A percentile compares a stretch with the other conserved stretches of the same genome.
phyloP scores from a whole-genome alignment of 2,888 invertebrate genomes.

The Gerosis bhagava region DNA sequence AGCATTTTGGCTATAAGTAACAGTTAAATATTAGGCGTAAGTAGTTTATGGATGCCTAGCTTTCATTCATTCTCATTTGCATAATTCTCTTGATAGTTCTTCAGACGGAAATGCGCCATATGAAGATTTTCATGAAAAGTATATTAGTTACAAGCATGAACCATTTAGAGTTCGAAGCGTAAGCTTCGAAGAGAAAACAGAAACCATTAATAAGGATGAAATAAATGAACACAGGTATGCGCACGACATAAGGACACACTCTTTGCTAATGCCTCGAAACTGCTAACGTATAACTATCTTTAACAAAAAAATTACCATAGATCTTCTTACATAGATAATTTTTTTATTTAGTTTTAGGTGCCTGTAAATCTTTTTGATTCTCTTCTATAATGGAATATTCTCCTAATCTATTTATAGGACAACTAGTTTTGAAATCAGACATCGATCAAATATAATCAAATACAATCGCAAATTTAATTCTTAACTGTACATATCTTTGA shows the following conservation, averaged over 20 bases:
- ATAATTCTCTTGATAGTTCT: constrained; percentile 79
- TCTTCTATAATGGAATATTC: too few species aligned
- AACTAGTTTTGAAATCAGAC: too few species aligned
- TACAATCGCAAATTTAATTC: too few species aligned
- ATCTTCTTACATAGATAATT: too few species aligned
- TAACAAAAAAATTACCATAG: too few species aligned
- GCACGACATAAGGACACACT: constrained; percentile 16
- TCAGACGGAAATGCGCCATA: constrained; percentile 82
- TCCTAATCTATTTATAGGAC: too few species aligned
- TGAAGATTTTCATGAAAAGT: constrained; percentile 92
- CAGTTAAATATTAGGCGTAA: too few species aligned
- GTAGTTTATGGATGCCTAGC: constrained; percentile 43
- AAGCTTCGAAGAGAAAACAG: constrained; percentile 85
- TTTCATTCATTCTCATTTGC: constrained; percentile 65
- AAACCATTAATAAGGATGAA: constrained; percentile 61
- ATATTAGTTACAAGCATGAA: constrained; percentile 87
- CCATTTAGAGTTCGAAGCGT: constrained; percentile 89
- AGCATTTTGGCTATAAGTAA: too few species aligned
- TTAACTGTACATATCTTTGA: too few species aligned
- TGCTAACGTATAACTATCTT: constrained; percentile 12
- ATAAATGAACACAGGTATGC: constrained; percentile 61
- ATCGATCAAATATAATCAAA: too few species aligned
- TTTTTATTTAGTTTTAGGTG: constrained; percentile 9
- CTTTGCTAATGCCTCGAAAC: constrained; percentile 14
- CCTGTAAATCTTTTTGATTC: constrained; percentile 8